Evolutionary conservation across 2,797 vertebrate genomes (phyloP), one percentile per base, ranked within the genome.

Genomic region (Brachyalestes nurse): DNA sequence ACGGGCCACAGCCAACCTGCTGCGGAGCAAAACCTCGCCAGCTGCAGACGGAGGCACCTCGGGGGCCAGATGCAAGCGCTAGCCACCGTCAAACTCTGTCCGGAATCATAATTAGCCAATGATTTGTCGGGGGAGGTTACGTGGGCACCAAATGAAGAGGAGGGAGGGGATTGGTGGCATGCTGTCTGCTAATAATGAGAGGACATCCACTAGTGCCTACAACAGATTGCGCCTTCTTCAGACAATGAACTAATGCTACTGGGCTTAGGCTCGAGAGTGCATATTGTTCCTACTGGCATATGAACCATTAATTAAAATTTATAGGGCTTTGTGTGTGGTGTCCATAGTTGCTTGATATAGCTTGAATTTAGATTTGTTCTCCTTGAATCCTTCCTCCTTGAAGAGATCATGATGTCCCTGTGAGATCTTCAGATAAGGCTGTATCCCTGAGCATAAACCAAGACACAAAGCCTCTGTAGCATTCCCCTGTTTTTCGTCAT

Each of bases 41-140:
- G 96, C 95, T 96, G 95, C 91, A 95, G 92, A 81, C 93, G 75
- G 81, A 91, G 88, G 93, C 95, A 94, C 95, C 92, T 85, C 88
- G 87, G 92, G 93, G 95, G 94, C 95, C 95, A 89, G 91, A 94
- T 93, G 95, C 92, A 92, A 45, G 91, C 88, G 88, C 88, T 91
- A 94, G 92, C 93, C 94, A 92, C 94, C 92, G 92, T 94, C 85
- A 86, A 86, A 95, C 93, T 94, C 95, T 92, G 92, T 95, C 92
- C 93, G 94, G 95, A 96, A 96, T 96, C 93, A 90, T 95, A 96
- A 96, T 96, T 94, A 94, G 90, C 93, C 95, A 95, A 96, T 96
- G 94, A 96, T 88, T 88, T 85, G 84, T 86, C 66, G 86, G 84
- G 85, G 84, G 86, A 87, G 88, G 88, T 88, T 88, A 87, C 80